Conservation (phyloP, 1,140 invertebrate genomes). For the Mya arenaria region DNA sequence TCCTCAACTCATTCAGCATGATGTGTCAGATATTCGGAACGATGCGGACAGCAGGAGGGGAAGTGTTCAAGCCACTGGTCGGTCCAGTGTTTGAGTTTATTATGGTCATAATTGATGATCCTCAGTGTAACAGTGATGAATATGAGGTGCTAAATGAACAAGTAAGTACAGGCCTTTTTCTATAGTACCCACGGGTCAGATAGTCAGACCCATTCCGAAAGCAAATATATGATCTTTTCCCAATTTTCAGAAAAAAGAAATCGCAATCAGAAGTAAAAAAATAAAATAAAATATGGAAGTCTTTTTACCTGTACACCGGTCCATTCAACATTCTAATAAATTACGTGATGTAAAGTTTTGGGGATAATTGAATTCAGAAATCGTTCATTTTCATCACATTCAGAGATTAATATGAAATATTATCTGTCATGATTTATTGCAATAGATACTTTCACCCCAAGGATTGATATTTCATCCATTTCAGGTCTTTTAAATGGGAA, state of each 20-base stretch:
- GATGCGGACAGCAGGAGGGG: slow-evolving; percentile 59
- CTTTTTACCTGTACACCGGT: not conserved
- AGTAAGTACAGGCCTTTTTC: slow-evolving; percentile 18
- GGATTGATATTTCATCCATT: too few relatives aligned
- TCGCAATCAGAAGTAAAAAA: too few relatives aligned
- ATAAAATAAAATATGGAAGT: too few relatives aligned
- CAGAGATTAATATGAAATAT: too few relatives aligned
- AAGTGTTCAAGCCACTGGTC: slow-evolving; percentile 59
- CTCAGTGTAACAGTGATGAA: slow-evolving; percentile 45
- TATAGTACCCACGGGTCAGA: not conserved
- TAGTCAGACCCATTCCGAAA: too few relatives aligned
- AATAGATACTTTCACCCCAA: too few relatives aligned
- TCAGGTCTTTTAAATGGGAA: too few relatives aligned
- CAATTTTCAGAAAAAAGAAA: not conserved
- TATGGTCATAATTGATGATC: slow-evolving; percentile 52
- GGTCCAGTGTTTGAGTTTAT: slow-evolving; percentile 59
- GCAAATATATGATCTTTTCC: not conserved
- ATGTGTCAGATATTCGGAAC: slow-evolving; percentile 62
- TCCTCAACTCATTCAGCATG: slow-evolving; percentile 57
- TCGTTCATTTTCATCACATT: too few relatives aligned
- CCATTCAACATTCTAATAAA: not conserved
- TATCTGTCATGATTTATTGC: too few relatives aligned
- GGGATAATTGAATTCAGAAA: too few relatives aligned
- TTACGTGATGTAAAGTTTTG: not conserved
- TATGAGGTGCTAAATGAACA: slow-evolving; percentile 57